Percentiles rank a stretch among this genome's conserved stretches.
Conservation (phyloP, 2,113 vertebrate species). For the Mastomys coucha region DNA sequence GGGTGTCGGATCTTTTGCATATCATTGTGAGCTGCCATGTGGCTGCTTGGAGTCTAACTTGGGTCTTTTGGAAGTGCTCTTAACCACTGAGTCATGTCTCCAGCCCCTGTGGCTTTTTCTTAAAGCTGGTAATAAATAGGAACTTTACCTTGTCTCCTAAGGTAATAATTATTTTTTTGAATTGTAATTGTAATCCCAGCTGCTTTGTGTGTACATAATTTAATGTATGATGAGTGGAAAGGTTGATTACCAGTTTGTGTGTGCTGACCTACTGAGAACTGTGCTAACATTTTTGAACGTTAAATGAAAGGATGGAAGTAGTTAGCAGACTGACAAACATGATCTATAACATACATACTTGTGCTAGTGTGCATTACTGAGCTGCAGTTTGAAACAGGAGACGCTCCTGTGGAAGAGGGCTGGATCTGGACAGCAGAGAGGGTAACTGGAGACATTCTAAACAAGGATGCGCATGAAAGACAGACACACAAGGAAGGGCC, state of each 20-base stretch:
- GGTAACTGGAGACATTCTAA: background rate
- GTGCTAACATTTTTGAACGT: conserved; percentile 28
- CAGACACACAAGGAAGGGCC: background rate
- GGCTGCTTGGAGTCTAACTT: background rate
- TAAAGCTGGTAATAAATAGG: conserved; percentile 41
- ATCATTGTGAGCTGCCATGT: background rate
- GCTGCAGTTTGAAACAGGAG: conserved; percentile 2
- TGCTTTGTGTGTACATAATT: conserved; percentile 38
- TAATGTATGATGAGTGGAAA: conserved; percentile 39
- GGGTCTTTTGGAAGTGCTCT: background rate
- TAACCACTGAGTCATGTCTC: background rate
- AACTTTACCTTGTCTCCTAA: conserved; percentile 24
- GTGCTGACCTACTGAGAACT: conserved; percentile 20
- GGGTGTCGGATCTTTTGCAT: background rate
- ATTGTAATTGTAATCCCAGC: background rate
- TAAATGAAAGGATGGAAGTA: conserved; percentile 13
- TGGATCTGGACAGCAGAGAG: conserved; percentile 27
- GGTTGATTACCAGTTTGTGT: background rate
- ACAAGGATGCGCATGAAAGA: background rate
- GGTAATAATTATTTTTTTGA: conserved; percentile 30
- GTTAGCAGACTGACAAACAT: background rate
- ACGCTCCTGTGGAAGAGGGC: background rate
- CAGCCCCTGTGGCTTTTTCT: conserved; percentile 41
- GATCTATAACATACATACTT: background rate
- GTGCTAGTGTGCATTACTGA: background rate